These are phyloP conservation scores for Aradophagus sp. DNA, from an alignment of 1,140 invertebrate species.

Conservation along the genomic window DNA sequence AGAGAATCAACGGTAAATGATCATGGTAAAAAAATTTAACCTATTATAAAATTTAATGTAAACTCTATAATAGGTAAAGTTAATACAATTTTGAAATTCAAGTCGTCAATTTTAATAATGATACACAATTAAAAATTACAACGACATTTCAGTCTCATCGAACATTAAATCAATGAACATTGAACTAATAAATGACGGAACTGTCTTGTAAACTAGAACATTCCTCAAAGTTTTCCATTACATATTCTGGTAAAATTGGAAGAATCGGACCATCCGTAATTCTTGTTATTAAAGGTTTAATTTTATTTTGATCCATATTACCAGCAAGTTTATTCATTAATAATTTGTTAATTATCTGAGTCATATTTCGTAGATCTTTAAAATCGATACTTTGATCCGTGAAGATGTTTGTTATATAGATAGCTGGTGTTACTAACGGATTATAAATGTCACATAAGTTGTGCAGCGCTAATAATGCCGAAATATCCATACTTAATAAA, in stretches of 20 bases:
- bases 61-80: too few relatives aligned
- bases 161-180: too few relatives aligned
- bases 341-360: conserved; percentile 58
- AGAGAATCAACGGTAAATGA: too few relatives aligned
- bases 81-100: too few relatives aligned
- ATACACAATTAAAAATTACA: too few relatives aligned
- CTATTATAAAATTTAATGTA: too few relatives aligned
- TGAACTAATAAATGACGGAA: too few relatives aligned
- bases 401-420: conserved; percentile 66
- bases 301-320: conserved; percentile 60
- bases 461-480: conserved; percentile 64
- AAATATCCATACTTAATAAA: conserved; percentile 57
- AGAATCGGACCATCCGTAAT: conserved; percentile 65
- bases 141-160: too few relatives aligned
- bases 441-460: conserved; percentile 65
- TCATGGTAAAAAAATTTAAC: too few relatives aligned
- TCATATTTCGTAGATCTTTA: conserved; percentile 15
- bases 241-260: conserved; percentile 26
- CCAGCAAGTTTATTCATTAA: conserved; percentile 56
- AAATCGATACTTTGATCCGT: conserved; percentile 40
- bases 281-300: conserved; percentile 64
- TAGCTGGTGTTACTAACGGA: conserved; percentile 57
- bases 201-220: too few relatives aligned
- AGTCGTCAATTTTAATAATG: too few relatives aligned
- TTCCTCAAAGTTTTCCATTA: too few relatives aligned